Evolutionary conservation across 2,113 vertebrate genomes (phyloP), one percentile per base, ranked within the genome.

Genomic region (Progne subis): DNA sequence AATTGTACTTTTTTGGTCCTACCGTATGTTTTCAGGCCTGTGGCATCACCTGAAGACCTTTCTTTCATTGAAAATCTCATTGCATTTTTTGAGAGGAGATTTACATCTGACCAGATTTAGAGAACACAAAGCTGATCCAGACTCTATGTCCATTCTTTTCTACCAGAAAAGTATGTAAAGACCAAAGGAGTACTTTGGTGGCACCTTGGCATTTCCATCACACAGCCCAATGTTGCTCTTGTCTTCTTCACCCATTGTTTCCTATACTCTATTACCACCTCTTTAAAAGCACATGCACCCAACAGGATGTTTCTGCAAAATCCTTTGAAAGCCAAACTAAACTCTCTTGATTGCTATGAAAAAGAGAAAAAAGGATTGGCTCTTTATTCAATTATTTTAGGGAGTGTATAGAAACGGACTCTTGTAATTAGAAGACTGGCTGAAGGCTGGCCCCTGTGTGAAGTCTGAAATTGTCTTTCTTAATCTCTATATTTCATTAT

Each of bases 361-460:
- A 28, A 70, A 31, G 16, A 70, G 24, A 63, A 21, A 59, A 84
- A 68, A 80, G 1, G 7, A 9, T 5, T 67, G 28, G 9, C 24
- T 26, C 15, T 75, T 87, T 59, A 31, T 61, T 65, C 1, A 2
- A 9, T 43, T 69, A 17, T 39, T 81, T 83, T 74, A 67, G 16
- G 17, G 14, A 65, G 8, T 18, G 2, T 26, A 29, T 3, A 70
- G 28, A 82, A 70, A 52, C 12, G 49, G 14, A 69, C 23, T 37
- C 9, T 59, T 2, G 0, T 50, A 61, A n/a, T 23, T 43, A n/a
- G 2, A 7, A 4, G 8, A 64, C 31, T 56, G 18, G 6, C 6
- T 50, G 29, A 76, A 78, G 47, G 5, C 12, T 68, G 19, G 5
- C 4, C 6, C 3, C 16, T 46, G 11, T 17, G 18, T 18, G 41